Conservation (phyloP, 37 sponge, comb jelly and placozoan species). For the Bolinopsis microptera region DNA sequence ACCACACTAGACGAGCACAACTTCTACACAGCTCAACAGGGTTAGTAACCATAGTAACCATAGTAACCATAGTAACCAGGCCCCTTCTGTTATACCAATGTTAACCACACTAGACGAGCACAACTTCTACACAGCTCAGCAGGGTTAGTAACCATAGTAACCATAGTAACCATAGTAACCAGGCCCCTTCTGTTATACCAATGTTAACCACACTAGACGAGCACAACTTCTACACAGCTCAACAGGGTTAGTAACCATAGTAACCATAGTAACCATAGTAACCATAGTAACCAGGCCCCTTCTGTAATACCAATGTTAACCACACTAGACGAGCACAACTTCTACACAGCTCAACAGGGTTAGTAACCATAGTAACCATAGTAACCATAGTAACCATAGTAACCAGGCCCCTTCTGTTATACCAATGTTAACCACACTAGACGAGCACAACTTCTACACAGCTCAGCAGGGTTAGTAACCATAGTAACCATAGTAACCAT, state of each 20-base stretch:
- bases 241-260: background rate
- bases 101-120: background rate
- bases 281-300: too few relatives aligned
- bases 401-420: too few relatives aligned
- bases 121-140: background rate
- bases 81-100: too few relatives aligned
- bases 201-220: background rate
- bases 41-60: background rate
- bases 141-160: background rate
- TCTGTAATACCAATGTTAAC: too few relatives aligned
- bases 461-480: background rate
- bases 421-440: background rate
- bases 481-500: background rate
- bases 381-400: too few relatives aligned
- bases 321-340: background rate
- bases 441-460: background rate
- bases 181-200: too few relatives aligned
- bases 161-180: too few relatives aligned
- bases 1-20: slow-evolving; percentile 41
- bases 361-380: background rate
- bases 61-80: background rate
- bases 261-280: background rate
- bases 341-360: background rate
- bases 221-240: background rate
- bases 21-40: slow-evolving; percentile 35